Base-by-base conservation (phyloP, 64 coral and sea anemone species). In the Exaiptasia diaphana region DNA sequence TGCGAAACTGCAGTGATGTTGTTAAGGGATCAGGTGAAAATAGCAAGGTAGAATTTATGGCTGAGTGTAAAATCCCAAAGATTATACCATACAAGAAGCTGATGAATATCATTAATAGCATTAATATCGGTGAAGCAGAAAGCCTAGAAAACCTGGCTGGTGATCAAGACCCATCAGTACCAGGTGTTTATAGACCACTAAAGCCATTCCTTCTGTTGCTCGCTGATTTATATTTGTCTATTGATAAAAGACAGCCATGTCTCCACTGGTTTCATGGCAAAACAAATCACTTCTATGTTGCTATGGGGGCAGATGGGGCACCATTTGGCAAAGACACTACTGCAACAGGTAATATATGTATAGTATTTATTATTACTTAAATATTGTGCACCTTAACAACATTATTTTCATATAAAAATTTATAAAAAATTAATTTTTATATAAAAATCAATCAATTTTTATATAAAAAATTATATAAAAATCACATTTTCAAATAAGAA, bases 171-270 rank as follows among this genome's bases (percentile, higher is more conserved):
- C 25, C 53, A 56, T 56, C 53, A 4, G 56, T 80, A 44, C 17
- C 38, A 57, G 89, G 81, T 14, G 75, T 92, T 30, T 92, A 86
- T 39, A 71, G 74, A 50, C 82, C 89, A 55, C 54, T 92, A 2
- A 87, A 92, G 49, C 82, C 81, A 48, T 93, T 93, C 53, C 67
- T 93, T 27, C 48, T 93, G 11, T 54, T 40, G 8, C 83, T 93
- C 5, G 76, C 90, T 32, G 76, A 82, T 31, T 46, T 87, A 10
- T 93, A 93, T 32, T 28, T 93, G 38, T 24, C 8, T 43, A 31
- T 57, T 14, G 61, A 93, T 64, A 31, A 86, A 42, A 93, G 65
- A 46, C 17, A 54, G 17, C 38, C 64, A 5, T 86, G 81, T 42
- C 72, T 80, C 15, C 67, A 79, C 21, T 77, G 58, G 60, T 90